Evolutionary conservation across 2,888 invertebrate genomes (phyloP).

Genomic region (Ectemnius continuus): DNA sequence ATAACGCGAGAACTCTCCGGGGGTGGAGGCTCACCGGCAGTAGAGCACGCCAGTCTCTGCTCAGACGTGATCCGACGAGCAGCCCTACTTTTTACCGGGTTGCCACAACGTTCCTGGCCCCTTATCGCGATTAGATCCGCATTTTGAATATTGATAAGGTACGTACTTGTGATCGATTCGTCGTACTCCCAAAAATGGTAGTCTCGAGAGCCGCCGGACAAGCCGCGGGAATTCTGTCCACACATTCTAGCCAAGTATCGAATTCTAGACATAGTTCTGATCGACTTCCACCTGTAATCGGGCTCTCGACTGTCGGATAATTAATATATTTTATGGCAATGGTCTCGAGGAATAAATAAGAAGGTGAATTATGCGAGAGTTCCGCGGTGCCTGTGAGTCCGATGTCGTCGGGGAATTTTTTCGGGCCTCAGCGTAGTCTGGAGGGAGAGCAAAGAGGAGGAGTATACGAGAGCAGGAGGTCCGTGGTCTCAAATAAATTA

Average conservation of each 20-base stretch:
- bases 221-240: no score
- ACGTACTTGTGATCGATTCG: slow-evolving; percentile 16
- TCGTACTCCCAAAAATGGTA: no score
- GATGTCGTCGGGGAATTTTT: slow-evolving; percentile 45
- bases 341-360: no score
- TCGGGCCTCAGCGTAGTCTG: neutral
- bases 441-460: slow-evolving; percentile 22
- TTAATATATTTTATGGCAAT: no score
- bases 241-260: no score
- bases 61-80: slow-evolving; percentile 74
- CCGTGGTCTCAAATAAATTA: slow-evolving; percentile 51
- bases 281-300: no score
- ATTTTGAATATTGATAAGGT: slow-evolving; percentile 34
- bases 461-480: no score
- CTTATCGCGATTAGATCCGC: slow-evolving; percentile 22
- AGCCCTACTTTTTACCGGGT: slow-evolving; percentile 58
- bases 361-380: neutral
- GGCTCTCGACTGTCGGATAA: no score
- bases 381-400: slow-evolving; percentile 32
- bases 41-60: slow-evolving; percentile 72
- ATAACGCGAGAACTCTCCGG: slow-evolving; percentile 45
- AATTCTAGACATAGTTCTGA: no score
- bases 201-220: no score
- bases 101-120: slow-evolving; percentile 13
- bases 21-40: slow-evolving; percentile 48